A percentile compares a stretch with the other conserved stretches of the same genome.
phyloP scores from a whole-genome alignment of 2,113 vertebrate genomes.

The Nycticebus coucang region DNA sequence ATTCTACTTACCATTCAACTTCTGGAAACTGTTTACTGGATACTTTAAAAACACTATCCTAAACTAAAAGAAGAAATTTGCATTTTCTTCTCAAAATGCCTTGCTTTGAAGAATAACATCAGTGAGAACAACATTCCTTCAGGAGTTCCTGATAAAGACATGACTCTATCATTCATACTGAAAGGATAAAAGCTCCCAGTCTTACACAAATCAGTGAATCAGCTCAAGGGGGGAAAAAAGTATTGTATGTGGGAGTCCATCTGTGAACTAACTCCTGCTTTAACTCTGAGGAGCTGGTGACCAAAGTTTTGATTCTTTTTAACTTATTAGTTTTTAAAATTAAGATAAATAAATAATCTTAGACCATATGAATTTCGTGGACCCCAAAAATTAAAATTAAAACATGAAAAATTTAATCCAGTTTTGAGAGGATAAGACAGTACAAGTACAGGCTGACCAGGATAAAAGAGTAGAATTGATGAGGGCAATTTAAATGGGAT shows the following conservation, averaged over 20 bases:
- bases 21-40: not conserved
- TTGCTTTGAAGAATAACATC: not conserved
- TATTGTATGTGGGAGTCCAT: not conserved
- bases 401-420: not conserved
- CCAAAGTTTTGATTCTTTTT: not conserved
- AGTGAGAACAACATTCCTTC: not conserved
- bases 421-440: not conserved
- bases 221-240: not conserved
- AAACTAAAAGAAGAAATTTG: not conserved
- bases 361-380: not conserved
- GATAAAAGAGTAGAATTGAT: not conserved
- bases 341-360: conserved; percentile 1
- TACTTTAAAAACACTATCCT: not conserved
- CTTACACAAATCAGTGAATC: not conserved
- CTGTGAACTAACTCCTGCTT: not conserved
- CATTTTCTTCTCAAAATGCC: not conserved
- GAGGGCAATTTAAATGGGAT: not conserved
- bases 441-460: not conserved
- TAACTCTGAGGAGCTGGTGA: not conserved
- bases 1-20: not conserved
- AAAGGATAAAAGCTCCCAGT: not conserved
- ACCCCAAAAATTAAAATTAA: conserved; percentile 8
- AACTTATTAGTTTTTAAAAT: not conserved
- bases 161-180: not conserved
- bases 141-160: not conserved